A percentile compares a stretch with the other conserved stretches of the same genome.
Conservation (phyloP, 2,797 vertebrate genomes). For the Champsocephalus esox region DNA sequence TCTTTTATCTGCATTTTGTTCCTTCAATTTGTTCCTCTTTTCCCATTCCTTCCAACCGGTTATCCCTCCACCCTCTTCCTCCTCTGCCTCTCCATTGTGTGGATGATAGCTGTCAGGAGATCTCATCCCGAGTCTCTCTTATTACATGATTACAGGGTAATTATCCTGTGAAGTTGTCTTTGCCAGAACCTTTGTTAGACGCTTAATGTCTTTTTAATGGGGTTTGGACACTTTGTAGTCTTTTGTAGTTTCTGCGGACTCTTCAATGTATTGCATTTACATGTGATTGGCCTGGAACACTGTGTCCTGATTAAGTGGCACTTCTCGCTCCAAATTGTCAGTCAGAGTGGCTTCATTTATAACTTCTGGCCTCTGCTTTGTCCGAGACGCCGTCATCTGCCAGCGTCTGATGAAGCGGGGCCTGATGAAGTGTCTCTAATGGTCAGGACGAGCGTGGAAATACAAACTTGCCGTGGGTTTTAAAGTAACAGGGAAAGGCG, state of each 20-base stretch:
- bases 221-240: constrained; percentile 64
- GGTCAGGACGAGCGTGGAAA: not conserved
- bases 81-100: constrained; percentile 55
- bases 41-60: constrained; percentile 43
- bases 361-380: constrained; percentile 21
- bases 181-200: constrained; percentile 73
- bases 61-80: not conserved
- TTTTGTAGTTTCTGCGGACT: constrained; percentile 68
- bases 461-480: constrained; percentile 9
- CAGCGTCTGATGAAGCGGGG: constrained; percentile 30
- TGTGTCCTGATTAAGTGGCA: constrained; percentile 69
- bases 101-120: constrained; percentile 75
- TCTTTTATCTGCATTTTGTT: constrained; percentile 13
- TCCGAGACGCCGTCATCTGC: constrained; percentile 12
- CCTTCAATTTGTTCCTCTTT: not conserved
- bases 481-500: not conserved
- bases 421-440: constrained; percentile 10
- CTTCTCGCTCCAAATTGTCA: constrained; percentile 36
- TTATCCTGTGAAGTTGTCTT: constrained; percentile 79
- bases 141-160: constrained; percentile 78
- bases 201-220: constrained; percentile 80
- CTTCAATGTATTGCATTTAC: constrained; percentile 59
- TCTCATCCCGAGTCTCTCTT: constrained; percentile 74
- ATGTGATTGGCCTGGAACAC: constrained; percentile 64
- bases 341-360: constrained; percentile 35